Evolutionary conservation across 2,113 vertebrate species (phyloP).

Genomic region (Leucoraja erinaceus): DNA sequence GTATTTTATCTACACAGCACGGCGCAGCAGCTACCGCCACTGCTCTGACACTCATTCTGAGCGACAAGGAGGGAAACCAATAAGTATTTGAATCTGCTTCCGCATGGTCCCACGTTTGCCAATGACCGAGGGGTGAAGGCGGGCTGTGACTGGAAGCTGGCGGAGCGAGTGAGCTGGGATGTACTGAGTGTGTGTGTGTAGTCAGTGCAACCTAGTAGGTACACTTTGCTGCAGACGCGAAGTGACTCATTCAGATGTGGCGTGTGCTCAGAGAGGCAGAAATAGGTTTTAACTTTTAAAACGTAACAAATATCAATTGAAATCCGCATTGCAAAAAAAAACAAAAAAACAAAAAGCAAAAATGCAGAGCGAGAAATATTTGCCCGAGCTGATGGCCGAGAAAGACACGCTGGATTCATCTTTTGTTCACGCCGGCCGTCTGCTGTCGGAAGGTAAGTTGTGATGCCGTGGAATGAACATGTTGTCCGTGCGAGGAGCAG

Average conservation of each 20-base stretch:
- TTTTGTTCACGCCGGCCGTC: constrained; percentile 82
- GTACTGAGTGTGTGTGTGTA: neutral
- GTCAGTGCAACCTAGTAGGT: neutral
- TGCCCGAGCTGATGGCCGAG: constrained; percentile 86
- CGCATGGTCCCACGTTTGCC: neutral
- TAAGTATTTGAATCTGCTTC: neutral
- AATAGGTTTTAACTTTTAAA: neutral
- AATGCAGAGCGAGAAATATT: constrained; percentile 85
- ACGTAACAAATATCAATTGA: neutral
- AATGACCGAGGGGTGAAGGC: neutral
- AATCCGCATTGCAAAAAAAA: neutral
- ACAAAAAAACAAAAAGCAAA: constrained; percentile 19
- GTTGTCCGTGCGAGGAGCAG: neutral
- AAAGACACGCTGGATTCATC: constrained; percentile 82
- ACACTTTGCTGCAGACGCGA: neutral
- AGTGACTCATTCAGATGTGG: neutral
- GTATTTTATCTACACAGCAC: too few species aligned
- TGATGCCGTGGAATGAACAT: neutral
- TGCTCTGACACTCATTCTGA: neutral
- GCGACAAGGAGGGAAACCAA: neutral
- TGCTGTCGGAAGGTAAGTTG: constrained; percentile 82
- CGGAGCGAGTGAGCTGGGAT: neutral
- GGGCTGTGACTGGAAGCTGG: neutral
- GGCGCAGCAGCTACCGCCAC: neutral
- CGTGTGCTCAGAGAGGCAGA: neutral